A percentile compares a stretch with the other conserved stretches of the same genome.
Evolutionary conservation across 2,888 invertebrate genomes (phyloP).

Genomic region (Apodemia duryi): DNA sequence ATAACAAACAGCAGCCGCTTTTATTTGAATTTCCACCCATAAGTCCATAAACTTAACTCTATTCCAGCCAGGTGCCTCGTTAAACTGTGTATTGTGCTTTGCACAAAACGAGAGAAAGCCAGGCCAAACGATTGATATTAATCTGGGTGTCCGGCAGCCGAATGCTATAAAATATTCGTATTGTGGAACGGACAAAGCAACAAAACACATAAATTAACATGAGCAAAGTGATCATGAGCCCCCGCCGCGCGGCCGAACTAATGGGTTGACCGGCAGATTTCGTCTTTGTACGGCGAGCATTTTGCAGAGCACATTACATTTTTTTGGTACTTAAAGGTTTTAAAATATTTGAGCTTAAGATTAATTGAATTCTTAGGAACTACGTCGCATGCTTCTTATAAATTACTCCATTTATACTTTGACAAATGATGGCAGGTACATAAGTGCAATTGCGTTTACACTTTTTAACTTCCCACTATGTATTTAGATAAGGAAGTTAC

Average conservation of each 20-base stretch:
- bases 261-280: constrained; percentile 67
- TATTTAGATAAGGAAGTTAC: no score
- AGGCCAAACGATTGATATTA: constrained; percentile 59
- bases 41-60: constrained; percentile 37
- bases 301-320: constrained; percentile 21
- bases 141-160: constrained; percentile 76
- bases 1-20: constrained; percentile 35
- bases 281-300: constrained; percentile 32
- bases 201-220: constrained; percentile 78
- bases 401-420: no score
- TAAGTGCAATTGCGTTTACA: no score
- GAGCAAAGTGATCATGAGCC: constrained; percentile 75
- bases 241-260: constrained; percentile 61
- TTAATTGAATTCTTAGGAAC: not conserved
- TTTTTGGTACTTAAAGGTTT: constrained; percentile 1
- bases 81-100: constrained; percentile 56
- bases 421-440: no score
- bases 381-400: no score
- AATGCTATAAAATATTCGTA: constrained; percentile 65
- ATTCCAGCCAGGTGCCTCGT: constrained; percentile 72
- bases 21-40: constrained; percentile 33
- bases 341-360: not conserved
- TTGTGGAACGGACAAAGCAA: constrained; percentile 65
- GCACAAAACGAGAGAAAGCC: constrained; percentile 77
- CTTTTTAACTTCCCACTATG: no score